phyloP scores from a whole-genome alignment of 2,888 invertebrate species.

The Agrotis segetum region DNA sequence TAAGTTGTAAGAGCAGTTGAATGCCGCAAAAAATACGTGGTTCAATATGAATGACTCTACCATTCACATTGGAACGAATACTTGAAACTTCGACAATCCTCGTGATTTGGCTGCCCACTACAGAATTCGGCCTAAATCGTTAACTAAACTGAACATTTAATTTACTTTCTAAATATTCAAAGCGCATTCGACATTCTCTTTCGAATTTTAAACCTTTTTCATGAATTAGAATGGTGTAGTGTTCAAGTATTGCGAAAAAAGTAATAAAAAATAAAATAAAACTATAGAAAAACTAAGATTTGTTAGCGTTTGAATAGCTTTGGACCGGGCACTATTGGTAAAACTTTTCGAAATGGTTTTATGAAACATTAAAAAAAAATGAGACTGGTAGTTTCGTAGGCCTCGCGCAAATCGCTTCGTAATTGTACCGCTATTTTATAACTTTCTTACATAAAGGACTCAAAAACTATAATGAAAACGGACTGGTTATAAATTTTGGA shows the following conservation, averaged over 20 bases:
- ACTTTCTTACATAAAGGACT: not conserved
- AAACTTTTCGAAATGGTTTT: not conserved
- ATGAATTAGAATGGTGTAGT: not conserved
- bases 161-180: slow-evolving; percentile 10
- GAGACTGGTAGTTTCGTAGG: not conserved
- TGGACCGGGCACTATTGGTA: not conserved
- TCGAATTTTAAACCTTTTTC: slow-evolving; percentile 2
- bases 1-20: not conserved
- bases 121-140: not conserved
- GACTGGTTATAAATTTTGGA: not conserved
- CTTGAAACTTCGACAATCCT: slow-evolving; percentile 14
- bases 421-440: not conserved
- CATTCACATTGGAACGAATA: slow-evolving; percentile 2
- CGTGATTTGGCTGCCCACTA: not conserved
- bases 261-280: not conserved
- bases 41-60: too few species aligned
- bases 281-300: too few species aligned
- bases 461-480: not conserved
- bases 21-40: not conserved
- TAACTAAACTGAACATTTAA: not conserved
- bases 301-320: not conserved
- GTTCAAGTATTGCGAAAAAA: not conserved
- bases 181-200: not conserved
- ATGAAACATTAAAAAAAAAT: not conserved
- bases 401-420: not conserved